Conservation (phyloP, 2,797 vertebrate species). For the Betta splendens region DNA sequence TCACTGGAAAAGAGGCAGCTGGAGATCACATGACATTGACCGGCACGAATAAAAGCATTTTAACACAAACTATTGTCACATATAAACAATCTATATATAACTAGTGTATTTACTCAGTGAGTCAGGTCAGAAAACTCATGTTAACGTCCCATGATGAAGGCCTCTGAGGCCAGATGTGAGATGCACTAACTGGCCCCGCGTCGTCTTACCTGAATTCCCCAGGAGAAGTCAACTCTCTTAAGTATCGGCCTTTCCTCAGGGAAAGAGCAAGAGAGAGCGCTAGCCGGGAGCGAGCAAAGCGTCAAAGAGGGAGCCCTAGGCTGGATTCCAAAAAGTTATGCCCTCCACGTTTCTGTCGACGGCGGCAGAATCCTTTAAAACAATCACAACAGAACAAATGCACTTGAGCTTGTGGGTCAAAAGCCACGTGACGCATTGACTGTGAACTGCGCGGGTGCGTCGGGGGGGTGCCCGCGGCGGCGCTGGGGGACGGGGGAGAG, state of each 20-base stretch:
- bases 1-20: too few species aligned
- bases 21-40: background rate
- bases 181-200: background rate
- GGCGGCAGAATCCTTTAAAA: conserved; percentile 85
- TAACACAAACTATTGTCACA: background rate
- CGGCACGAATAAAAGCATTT: too few species aligned
- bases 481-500: conserved; percentile 36
- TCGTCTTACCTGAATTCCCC: conserved; percentile 80
- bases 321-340: conserved; percentile 85
- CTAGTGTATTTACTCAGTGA: background rate
- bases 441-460: conserved; percentile 54
- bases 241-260: conserved; percentile 68
- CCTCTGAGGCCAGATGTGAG: conserved; percentile 1
- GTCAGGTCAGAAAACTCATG: background rate
- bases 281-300: conserved; percentile 71
- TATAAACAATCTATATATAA: background rate
- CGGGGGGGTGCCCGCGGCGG: conserved; percentile 38
- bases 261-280: conserved; percentile 74
- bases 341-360: conserved; percentile 84
- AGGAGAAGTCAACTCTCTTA: conserved; percentile 73
- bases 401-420: conserved; percentile 63
- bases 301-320: conserved; percentile 79
- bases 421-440: conserved; percentile 69
- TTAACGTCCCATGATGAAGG: background rate
- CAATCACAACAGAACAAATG: conserved; percentile 74